phyloP scores from a whole-genome alignment of 2,888 invertebrate genomes.

The Scaptomyza reducta region DNA sequence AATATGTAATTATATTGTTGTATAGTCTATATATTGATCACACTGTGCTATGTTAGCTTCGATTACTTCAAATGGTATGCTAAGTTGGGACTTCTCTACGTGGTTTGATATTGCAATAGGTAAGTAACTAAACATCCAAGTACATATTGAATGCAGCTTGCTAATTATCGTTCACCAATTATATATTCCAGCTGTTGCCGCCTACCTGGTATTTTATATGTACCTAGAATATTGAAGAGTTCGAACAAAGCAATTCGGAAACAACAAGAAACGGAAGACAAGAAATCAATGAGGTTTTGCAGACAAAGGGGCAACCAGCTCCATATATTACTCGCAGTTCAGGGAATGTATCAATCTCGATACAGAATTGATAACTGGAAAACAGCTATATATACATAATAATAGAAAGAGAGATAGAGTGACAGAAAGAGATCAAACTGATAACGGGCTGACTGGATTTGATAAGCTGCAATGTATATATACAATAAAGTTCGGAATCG shows the following conservation, averaged over 20 bases:
- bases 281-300: background rate
- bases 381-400: no score
- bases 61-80: background rate
- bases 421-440: no score
- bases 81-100: background rate
- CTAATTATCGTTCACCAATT: background rate
- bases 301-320: constrained; percentile 26
- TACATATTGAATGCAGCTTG: background rate
- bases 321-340: constrained; percentile 21
- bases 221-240: constrained; percentile 17
- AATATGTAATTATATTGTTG: background rate
- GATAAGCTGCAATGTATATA: no score
- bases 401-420: no score
- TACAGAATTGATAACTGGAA: background rate
- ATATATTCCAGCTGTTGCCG: constrained; percentile 7
- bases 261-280: background rate
- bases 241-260: background rate
- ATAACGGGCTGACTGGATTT: no score
- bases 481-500: no score
- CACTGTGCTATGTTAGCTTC: background rate
- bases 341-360: background rate
- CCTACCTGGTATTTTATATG: constrained; percentile 1
- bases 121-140: background rate
- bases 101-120: background rate
- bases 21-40: background rate